Base-by-base conservation (phyloP, 2,797 vertebrate genomes). In the Mionectes olivaceus region DNA sequence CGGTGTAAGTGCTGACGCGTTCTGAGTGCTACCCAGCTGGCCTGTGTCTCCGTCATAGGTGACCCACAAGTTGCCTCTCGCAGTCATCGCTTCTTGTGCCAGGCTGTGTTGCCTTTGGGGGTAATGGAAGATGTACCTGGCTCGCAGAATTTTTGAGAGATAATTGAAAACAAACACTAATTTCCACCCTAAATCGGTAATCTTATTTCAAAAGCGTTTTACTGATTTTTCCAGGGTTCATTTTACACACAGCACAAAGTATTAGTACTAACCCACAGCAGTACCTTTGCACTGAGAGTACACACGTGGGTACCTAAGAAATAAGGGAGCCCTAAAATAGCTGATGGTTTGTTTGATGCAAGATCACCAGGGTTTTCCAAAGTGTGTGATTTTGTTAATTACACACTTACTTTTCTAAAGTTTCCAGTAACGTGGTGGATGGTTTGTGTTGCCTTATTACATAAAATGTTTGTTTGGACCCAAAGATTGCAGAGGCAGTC, bases 1-100 rank as follows among this genome's bases (percentile, higher is more conserved):
- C 7, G 1, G 6, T 39, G 61, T 19, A 14, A 19, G 32, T 43
- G 8, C 46, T 30, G 5, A 0, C 3, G 6, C 11, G 7, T 22
- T 68, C 11, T 7, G 19, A 32, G 3, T 35, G 8, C 21, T 47
- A n/a, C 7, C 14, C 17, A 7, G 0, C 21, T 39, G 67, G n/a
- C 39, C n/a, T 9, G 3, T 15, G 1, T 12, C 22, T 52, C 21
- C 8, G 5, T 9, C 32, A 0, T 1, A 0, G 13, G n/a, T 41
- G 43, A 37, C 19, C 19, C 18, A 1, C 5, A 3, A 3, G 28
- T 13, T 35, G 49, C 39, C 1, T 41, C 35, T 67, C 3, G 4
- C 18, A 46, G 19, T 17, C 25, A 4, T 16, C 5, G 0, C 18
- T 28, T 50, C 23, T 5, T 14, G 9, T 55, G 7, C 0, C 5